A percentile compares a stretch with the other conserved stretches of the same genome.
These are phyloP conservation scores for Drosophila falleni DNA, from an alignment of 2,888 invertebrate species.

Conservation along the genomic window DNA sequence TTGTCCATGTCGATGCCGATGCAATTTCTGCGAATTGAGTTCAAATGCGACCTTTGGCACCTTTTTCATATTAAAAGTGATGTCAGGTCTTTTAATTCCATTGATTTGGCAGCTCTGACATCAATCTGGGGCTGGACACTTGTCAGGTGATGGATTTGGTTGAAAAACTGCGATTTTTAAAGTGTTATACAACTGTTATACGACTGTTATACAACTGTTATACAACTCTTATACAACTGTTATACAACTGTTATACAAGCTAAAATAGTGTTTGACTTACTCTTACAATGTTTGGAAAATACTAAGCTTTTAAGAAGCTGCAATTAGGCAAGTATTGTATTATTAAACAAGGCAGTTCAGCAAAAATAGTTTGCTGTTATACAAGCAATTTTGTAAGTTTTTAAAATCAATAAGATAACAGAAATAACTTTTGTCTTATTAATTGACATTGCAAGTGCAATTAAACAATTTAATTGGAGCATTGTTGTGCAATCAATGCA, in stretches of 20 bases:
- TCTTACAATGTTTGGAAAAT: too few relatives aligned
- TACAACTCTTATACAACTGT: constrained; percentile 20
- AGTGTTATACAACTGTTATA: constrained; percentile 15
- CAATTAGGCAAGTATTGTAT: not conserved
- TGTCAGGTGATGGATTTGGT: not conserved
- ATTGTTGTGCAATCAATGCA: constrained; percentile 4
- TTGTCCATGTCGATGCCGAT: constrained; percentile 6
- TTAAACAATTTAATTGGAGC: not conserved
- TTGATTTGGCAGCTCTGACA: not conserved
- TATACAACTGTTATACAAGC: constrained; percentile 14
- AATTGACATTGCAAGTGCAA: not conserved
- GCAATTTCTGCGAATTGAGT: constrained; percentile 4
- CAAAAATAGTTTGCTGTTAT: too few relatives aligned
- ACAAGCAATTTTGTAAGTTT: too few relatives aligned
- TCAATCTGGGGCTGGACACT: not conserved
- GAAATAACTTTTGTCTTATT: too few relatives aligned
- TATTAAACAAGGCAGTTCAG: too few relatives aligned
- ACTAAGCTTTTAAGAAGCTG: not conserved
- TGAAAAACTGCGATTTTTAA: not conserved
- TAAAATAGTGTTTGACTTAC: not conserved
- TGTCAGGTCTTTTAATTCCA: too few relatives aligned
- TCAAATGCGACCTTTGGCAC: constrained; percentile 12
- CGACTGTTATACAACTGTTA: constrained; percentile 5
- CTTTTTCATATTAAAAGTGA: not conserved
- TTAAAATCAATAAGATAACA: too few relatives aligned